Base-by-base conservation (phyloP, 2,113 vertebrate genomes). In the Taurulus bubalis region DNA sequence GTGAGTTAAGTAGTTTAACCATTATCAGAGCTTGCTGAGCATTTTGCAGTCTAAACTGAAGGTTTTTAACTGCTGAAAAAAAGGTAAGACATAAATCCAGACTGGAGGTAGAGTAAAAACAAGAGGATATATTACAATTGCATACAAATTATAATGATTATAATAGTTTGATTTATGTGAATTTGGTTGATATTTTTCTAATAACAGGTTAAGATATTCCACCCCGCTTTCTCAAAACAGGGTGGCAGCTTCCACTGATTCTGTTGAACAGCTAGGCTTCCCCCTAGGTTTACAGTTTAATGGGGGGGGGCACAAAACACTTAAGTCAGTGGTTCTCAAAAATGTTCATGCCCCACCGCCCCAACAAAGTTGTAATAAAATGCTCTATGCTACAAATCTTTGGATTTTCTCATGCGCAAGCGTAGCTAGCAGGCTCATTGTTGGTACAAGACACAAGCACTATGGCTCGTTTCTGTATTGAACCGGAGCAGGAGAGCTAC, bases 141-240 rank as follows among this genome's bases (percentile, higher is more conserved):
- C 36, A 49, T 49, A 20, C 6, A 20, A 20, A 49, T 20, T 18
- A 47, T 6, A 49, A 49, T 49, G 20, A 49, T 49, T 20, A 20
- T 49, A 20, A 51, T 51, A 22, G 2, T 51, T 20, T 16, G 30
- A 74, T 38, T 34, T 15, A 24, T 49, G 45, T 56, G 58, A 47
- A 62, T 70, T 45, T 18, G 55, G 14, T 34, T 51, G 56, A 64
- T 28, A 64, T 63, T 63, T 63, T 45, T 4, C 32, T 67, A 42
- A 58, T 72, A 55, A 49, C 45, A 59, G 30, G 38, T 60, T n/a
- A 22, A 75, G 45, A 69, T 75, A 75, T 81, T 63, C 56, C 42
- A 24, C 45, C 63, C 38, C 53, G 6, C 22, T 49, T n/a, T 34
- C 20, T 79, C 26, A 30, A 24, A 42, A 63, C 58, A 20, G 12